Conservation (phyloP, 2,797 vertebrate species). For the Eidolon dupreanum region DNA sequence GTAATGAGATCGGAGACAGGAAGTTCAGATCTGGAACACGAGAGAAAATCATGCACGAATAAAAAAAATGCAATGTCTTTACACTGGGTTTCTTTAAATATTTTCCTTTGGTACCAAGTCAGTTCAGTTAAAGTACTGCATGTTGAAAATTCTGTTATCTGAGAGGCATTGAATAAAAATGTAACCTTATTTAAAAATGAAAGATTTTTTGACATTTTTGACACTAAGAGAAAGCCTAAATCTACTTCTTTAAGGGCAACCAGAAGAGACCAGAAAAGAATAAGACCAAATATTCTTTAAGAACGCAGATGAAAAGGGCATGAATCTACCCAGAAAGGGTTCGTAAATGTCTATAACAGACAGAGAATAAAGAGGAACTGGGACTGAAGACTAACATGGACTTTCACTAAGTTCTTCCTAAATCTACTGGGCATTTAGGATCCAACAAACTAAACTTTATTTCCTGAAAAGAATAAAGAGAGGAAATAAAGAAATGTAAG, state of each 20-base stretch:
- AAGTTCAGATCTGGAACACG: slow-evolving; percentile 88
- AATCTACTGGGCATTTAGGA: background rate
- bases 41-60: slow-evolving; percentile 53
- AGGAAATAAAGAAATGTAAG: background rate
- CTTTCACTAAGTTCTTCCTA: background rate
- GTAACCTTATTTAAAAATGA: slow-evolving; percentile 55
- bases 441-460: background rate
- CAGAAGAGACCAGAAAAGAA: slow-evolving; percentile 46
- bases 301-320: slow-evolving; percentile 50
- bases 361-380: background rate
- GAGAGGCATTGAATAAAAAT: slow-evolving; percentile 31
- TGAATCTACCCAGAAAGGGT: background rate
- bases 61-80: slow-evolving; percentile 1
- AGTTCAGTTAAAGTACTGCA: background rate
- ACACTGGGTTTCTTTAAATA: background rate
- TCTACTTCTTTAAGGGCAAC: slow-evolving; percentile 33
- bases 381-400: background rate
- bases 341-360: background rate
- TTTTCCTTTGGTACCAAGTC: slow-evolving; percentile 25
- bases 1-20: slow-evolving; percentile 91
- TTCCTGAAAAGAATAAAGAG: background rate
- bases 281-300: slow-evolving; percentile 55
- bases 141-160: slow-evolving; percentile 37
- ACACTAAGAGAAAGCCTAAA: slow-evolving; percentile 57
- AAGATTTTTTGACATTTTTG: slow-evolving; percentile 53